Conservation (phyloP, 2,797 vertebrate genomes). For the Catamblyrhynchus diadema region DNA sequence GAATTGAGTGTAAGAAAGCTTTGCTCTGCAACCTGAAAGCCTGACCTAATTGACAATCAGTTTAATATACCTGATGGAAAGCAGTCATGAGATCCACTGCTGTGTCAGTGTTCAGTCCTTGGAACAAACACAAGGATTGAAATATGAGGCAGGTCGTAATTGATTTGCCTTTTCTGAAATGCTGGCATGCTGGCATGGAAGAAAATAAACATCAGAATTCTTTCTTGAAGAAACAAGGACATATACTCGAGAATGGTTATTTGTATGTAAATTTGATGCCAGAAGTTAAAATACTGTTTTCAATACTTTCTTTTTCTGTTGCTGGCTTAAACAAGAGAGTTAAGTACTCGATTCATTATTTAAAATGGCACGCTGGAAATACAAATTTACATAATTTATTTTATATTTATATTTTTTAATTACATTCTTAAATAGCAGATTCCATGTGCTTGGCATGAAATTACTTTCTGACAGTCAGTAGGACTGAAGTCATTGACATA, state of each 20-base stretch:
- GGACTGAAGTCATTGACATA: background rate
- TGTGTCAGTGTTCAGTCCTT: constrained; percentile 20
- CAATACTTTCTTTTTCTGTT: background rate
- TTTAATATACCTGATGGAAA: constrained; percentile 23
- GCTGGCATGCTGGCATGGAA: background rate
- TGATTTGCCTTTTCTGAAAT: constrained; percentile 34
- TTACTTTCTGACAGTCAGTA: background rate
- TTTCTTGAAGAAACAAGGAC: background rate
- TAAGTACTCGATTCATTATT: background rate
- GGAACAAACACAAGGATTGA: background rate
- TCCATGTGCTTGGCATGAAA: background rate
- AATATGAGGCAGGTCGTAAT: background rate
- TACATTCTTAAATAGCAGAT: background rate
- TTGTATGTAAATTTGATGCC: background rate
- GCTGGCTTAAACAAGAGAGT: background rate
- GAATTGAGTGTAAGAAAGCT: background rate
- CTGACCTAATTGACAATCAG: background rate
- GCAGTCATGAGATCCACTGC: background rate
- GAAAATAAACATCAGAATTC: background rate
- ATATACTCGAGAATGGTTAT: background rate
- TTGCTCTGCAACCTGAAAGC: background rate
- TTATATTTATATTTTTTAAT: background rate
- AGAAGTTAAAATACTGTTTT: constrained; percentile 14
- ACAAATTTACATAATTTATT: background rate
- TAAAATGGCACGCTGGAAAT: background rate